Base-by-base conservation (phyloP, 2,113 vertebrate genomes). In the Percopsis transmontana region DNA sequence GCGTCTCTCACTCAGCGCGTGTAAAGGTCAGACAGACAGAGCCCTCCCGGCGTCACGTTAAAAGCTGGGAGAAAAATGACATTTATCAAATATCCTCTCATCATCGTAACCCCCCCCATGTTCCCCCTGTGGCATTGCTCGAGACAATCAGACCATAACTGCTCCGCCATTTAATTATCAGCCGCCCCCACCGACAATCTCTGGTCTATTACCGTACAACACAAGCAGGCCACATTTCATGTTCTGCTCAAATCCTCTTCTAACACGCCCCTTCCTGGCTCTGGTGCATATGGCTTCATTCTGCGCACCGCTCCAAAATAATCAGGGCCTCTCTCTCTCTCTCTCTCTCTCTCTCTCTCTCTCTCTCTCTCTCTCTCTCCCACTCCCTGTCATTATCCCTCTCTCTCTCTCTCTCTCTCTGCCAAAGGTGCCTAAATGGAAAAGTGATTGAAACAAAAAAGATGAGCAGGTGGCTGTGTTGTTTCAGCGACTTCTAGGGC, bases 11-110 rank as follows among this genome's bases (percentile, higher is more conserved):
- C 51, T 66, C 55, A 60, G 71, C 18, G 19, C 50, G 24, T 54
- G 64, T 6, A 90, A 88, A 86, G 86, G 82, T 87, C 79, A 87
- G 77, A 58, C 62, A 11, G 19, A 33, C 71, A 71, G 57, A 74
- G 65, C 72, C 73, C 68, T 70, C 53, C 76, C 68, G 55, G 62
- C 68, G 16, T 76, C 74, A 62, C 77, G 74, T 74, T 58, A 79
- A 82, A 70, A 77, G 66, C 61, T 59, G 56, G 48, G 55, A 65
- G 66, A 79, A 80, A 85, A 82, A 67, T 86, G 69, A 66, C 79
- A 88, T 88, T 80, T 82, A 82, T 75, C 68, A 85, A 80, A 85
- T 74, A 69, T 39, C 62, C 61, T 72, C 48, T 67, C 51, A 66
- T 82, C 77, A 68, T 61, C 55, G 75, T 72, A 54, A 3, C 56